Conservation (phyloP, 2,113 vertebrate genomes). For the Dipodomys spectabilis region DNA sequence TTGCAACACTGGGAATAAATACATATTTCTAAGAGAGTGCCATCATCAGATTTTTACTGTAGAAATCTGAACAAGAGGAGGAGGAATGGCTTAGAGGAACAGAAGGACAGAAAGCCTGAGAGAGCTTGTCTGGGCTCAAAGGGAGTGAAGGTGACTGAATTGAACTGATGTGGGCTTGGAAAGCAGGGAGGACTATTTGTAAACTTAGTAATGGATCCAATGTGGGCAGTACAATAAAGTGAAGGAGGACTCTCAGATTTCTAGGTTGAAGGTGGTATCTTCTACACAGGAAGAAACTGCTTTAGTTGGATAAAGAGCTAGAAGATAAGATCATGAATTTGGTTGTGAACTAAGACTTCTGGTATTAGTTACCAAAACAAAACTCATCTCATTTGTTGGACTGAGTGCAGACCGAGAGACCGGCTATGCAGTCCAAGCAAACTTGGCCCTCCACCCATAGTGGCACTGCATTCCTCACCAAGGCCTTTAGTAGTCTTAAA, state of each 20-base stretch:
- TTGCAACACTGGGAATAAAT: background rate
- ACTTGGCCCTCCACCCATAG: no score
- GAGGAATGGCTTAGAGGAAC: background rate
- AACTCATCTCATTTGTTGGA: background rate
- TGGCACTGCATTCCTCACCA: no score
- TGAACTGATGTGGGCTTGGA: background rate
- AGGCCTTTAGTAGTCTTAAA: no score
- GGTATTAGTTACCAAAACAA: background rate
- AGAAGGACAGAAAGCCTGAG: background rate
- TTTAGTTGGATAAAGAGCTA: no score
- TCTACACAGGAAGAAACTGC: no score
- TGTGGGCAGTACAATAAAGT: background rate
- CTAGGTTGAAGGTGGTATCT: background rate
- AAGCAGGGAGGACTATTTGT: background rate
- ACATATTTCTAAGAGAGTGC: background rate
- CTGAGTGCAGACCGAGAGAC: no score
- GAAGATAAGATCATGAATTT: no score
- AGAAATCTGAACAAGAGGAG: background rate
- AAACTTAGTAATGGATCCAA: background rate
- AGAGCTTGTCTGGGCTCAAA: background rate
- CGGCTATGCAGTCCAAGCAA: no score
- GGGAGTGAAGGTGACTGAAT: background rate
- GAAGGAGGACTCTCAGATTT: background rate
- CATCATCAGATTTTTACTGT: slow-evolving; percentile 23
- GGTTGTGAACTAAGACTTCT: background rate